Evolutionary conservation across 2,113 vertebrate genomes (phyloP).

Genomic region (Paraplagusia blochii): DNA sequence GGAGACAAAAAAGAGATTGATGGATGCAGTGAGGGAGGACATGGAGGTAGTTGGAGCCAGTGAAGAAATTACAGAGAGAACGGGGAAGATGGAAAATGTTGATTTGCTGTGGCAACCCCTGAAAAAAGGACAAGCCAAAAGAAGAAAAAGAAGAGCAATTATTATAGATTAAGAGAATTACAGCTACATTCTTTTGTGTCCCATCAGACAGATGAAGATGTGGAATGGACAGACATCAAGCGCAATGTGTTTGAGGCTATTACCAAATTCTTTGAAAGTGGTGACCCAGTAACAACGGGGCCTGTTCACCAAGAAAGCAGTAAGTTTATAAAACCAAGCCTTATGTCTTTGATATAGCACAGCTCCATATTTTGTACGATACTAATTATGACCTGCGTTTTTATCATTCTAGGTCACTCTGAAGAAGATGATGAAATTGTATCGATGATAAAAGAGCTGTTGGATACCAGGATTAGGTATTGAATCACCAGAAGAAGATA

Average conservation of each 20-base stretch:
- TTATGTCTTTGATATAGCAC: neutral
- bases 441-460: constrained; percentile 80
- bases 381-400: constrained; percentile 2
- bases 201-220: constrained; percentile 72
- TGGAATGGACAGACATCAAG: constrained; percentile 76
- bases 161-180: too few species aligned
- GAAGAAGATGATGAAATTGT: constrained; percentile 82
- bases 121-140: too few species aligned
- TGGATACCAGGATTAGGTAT: constrained; percentile 80
- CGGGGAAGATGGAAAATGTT: too few species aligned
- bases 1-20: too few species aligned
- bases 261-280: constrained; percentile 75
- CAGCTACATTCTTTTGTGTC: constrained; percentile 6
- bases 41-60: too few species aligned
- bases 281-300: constrained; percentile 71
- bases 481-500: neutral
- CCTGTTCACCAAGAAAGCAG: constrained; percentile 70
- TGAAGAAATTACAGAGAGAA: too few species aligned
- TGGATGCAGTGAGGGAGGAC: too few species aligned
- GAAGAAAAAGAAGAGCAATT: too few species aligned
- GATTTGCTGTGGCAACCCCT: too few species aligned
- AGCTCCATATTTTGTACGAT: neutral
- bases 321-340: constrained; percentile 44
- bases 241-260: constrained; percentile 67
- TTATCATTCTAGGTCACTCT: constrained; percentile 58